These are phyloP conservation scores for Marmota flaviventris DNA, from an alignment of 2,113 vertebrate genomes.

Conservation along the genomic window DNA sequence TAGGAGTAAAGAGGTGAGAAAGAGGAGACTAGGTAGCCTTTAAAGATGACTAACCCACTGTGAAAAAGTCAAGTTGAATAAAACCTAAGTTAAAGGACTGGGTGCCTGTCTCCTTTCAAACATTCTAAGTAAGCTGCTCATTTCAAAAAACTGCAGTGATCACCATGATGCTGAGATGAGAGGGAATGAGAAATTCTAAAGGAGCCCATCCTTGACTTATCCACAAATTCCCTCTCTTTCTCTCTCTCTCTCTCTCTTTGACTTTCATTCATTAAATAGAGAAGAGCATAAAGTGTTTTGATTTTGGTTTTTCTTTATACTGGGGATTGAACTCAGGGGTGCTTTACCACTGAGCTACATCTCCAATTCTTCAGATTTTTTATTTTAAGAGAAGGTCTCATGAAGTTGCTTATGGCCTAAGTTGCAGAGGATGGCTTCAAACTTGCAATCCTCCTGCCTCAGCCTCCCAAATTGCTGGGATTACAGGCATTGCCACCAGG, in stretches of 20 bases:
- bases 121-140: neutral
- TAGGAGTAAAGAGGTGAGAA: neutral
- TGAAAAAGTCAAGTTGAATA: neutral
- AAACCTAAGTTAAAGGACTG: neutral
- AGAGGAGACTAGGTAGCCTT: neutral
- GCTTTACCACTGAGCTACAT: too few species aligned
- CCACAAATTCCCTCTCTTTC: neutral
- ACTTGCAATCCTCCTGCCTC: too few species aligned
- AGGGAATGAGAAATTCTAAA: neutral
- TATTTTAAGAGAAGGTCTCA: too few species aligned
- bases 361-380: too few species aligned
- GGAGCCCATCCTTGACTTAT: neutral
- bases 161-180: neutral
- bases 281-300: neutral
- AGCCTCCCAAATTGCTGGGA: too few species aligned
- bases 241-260: neutral
- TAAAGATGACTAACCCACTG: neutral
- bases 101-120: neutral
- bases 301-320: too few species aligned
- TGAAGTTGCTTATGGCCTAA: too few species aligned
- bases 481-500: too few species aligned
- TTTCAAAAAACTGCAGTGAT: neutral
- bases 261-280: neutral
- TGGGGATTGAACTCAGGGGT: too few species aligned
- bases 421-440: too few species aligned